These are phyloP conservation scores for Riparia riparia DNA, from an alignment of 2,113 vertebrate genomes.

Conservation along the genomic window DNA sequence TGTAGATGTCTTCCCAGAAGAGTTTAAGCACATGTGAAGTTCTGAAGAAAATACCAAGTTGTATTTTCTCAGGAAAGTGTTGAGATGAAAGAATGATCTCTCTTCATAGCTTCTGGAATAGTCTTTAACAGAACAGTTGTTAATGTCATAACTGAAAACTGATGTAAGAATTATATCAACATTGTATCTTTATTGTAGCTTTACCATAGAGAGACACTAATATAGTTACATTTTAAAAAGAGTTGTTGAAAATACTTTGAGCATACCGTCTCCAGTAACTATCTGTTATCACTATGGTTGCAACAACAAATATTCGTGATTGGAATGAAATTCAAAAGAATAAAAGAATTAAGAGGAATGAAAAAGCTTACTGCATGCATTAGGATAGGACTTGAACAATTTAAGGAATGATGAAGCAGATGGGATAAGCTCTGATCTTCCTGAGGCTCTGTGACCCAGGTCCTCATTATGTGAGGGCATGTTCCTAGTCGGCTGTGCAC, in stretches of 20 bases:
- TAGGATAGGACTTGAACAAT: background rate
- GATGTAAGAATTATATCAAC: slow-evolving; percentile 7
- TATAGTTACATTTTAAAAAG: background rate
- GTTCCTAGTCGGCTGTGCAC: background rate
- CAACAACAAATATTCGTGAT: slow-evolving; percentile 26
- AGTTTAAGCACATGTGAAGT: background rate
- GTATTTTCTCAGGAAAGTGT: background rate
- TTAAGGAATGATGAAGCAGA: background rate
- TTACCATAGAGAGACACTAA: background rate
- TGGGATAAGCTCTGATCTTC: background rate
- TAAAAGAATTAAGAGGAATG: slow-evolving; percentile 26
- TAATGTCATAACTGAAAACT: background rate
- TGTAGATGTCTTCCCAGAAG: background rate
- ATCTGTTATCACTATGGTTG: slow-evolving; percentile 27
- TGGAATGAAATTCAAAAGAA: slow-evolving; percentile 21
- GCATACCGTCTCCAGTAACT: background rate
- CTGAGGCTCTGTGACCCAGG: background rate
- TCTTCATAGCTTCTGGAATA: background rate
- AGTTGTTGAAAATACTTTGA: background rate
- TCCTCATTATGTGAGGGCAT: background rate
- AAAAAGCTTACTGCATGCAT: slow-evolving; percentile 31
- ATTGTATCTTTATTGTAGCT: background rate
- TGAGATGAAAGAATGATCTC: background rate
- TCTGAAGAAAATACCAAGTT: background rate
- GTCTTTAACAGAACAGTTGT: background rate